A percentile compares a stretch with the other conserved stretches of the same genome.
Conservation (phyloP, 2,888 invertebrate species). For the Hecatera dysodea region DNA sequence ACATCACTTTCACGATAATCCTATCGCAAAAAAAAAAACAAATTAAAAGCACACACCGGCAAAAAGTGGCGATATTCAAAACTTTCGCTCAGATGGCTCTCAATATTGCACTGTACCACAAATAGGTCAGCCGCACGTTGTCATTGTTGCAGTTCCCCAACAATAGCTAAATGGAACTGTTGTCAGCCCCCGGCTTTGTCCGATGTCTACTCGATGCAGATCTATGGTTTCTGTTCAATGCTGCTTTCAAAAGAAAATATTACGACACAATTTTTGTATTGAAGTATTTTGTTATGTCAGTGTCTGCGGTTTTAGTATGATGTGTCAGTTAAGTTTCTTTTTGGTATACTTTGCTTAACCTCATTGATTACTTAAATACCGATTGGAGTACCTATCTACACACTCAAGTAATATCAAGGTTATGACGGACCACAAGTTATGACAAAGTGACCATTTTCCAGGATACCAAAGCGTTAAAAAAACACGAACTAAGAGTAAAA, state of each 20-base stretch:
- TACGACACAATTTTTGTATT: constrained; percentile 46
- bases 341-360: too few relatives aligned
- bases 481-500: too few relatives aligned
- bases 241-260: constrained; percentile 77
- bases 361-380: too few relatives aligned
- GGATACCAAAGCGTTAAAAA: too few relatives aligned
- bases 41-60: constrained; percentile 26
- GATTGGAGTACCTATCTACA: too few relatives aligned
- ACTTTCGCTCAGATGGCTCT: constrained; percentile 59
- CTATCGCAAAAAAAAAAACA: constrained; percentile 13
- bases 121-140: constrained; percentile 64
- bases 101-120: constrained; percentile 60
- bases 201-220: constrained; percentile 82
- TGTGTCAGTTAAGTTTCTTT: not conserved
- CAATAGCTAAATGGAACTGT: constrained; percentile 83
- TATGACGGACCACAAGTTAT: too few relatives aligned
- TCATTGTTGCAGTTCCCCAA: constrained; percentile 68
- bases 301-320: not conserved
- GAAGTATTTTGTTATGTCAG: constrained; percentile 27
- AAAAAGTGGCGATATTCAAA: constrained; percentile 55
- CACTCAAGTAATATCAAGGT: too few relatives aligned
- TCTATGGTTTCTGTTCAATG: constrained; percentile 81
- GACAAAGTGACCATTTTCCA: too few relatives aligned
- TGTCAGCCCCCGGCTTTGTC: constrained; percentile 82
- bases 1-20: constrained; percentile 4